Conservation (phyloP, 2,888 invertebrate genomes). For the Drosophila merina region DNA sequence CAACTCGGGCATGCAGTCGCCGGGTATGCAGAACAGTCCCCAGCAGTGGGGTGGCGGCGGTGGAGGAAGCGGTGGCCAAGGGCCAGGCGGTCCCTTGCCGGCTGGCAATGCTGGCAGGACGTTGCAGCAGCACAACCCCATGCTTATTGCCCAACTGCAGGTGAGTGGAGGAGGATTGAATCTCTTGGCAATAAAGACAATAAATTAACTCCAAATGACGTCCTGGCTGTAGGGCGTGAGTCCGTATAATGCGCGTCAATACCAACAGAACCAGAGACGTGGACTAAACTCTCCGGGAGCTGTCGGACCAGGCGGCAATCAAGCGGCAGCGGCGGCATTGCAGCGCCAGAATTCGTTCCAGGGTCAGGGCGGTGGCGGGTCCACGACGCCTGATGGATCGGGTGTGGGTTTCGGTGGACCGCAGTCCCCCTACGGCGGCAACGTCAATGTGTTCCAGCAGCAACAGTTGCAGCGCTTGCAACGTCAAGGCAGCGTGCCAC, state of each 20-base stretch:
- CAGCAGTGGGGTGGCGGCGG: slow-evolving; percentile 62
- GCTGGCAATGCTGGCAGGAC: slow-evolving; percentile 84
- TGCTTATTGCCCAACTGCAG: slow-evolving; percentile 93
- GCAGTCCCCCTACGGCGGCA: slow-evolving; percentile 78
- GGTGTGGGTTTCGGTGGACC: slow-evolving; percentile 74
- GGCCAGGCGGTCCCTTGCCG: slow-evolving; percentile 56
- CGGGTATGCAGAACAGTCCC: slow-evolving; percentile 80
- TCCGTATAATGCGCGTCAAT: slow-evolving; percentile 82
- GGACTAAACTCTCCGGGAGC: slow-evolving; percentile 83
- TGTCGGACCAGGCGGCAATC: slow-evolving; percentile 62
- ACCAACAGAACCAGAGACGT: slow-evolving; percentile 81
- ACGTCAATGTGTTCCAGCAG: slow-evolving; percentile 80
- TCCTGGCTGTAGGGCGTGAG: slow-evolving; percentile 73
- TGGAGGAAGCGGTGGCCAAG: slow-evolving; percentile 50
- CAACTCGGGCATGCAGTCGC: slow-evolving; percentile 81
- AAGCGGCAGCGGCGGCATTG: slow-evolving; percentile 56
- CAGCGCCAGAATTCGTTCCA: slow-evolving; percentile 84
- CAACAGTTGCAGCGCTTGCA: slow-evolving; percentile 83
- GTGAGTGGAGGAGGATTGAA: slow-evolving; percentile 85
- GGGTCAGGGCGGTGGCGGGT: slow-evolving; percentile 51
- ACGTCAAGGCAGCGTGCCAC: slow-evolving; percentile 83
- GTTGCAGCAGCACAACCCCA: slow-evolving; percentile 92
- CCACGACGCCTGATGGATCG: slow-evolving; percentile 62
- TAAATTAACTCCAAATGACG: slow-evolving; percentile 45
- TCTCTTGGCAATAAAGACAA: background rate